These are phyloP conservation scores for Molossus molossus DNA, from an alignment of 2,797 vertebrate genomes.

Conservation along the genomic window DNA sequence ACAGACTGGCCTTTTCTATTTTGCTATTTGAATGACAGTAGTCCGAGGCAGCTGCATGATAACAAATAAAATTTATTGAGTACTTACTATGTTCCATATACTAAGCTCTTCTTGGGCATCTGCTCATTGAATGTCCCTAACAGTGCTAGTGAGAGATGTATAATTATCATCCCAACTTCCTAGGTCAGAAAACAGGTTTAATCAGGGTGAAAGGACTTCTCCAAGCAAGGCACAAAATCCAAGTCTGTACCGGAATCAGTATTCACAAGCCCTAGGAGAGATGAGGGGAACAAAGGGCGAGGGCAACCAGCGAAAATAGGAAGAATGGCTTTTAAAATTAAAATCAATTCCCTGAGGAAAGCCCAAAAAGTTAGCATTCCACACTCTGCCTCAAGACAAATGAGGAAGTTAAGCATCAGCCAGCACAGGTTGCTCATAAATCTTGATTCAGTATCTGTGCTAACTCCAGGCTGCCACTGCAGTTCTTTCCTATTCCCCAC, in stretches of 20 bases:
- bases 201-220: background rate
- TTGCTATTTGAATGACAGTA: background rate
- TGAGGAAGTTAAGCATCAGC: background rate
- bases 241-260: constrained; percentile 41
- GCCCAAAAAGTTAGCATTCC: background rate
- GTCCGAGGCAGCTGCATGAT: background rate
- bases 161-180: background rate
- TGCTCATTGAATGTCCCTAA: background rate
- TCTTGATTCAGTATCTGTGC: background rate
- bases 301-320: background rate
- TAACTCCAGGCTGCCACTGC: background rate
- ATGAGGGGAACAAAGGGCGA: background rate
- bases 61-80: background rate
- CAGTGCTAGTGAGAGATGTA: background rate
- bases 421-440: background rate
- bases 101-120: background rate
- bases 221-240: constrained; percentile 47
- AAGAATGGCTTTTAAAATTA: constrained; percentile 9
- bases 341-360: constrained; percentile 22
- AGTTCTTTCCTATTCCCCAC: background rate
- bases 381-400: background rate
- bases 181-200: background rate
- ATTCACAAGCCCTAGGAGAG: background rate
- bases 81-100: background rate
- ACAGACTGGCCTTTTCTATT: background rate